phyloP scores from a whole-genome alignment of 2,113 vertebrate genomes.

The Prinia subflava region DNA sequence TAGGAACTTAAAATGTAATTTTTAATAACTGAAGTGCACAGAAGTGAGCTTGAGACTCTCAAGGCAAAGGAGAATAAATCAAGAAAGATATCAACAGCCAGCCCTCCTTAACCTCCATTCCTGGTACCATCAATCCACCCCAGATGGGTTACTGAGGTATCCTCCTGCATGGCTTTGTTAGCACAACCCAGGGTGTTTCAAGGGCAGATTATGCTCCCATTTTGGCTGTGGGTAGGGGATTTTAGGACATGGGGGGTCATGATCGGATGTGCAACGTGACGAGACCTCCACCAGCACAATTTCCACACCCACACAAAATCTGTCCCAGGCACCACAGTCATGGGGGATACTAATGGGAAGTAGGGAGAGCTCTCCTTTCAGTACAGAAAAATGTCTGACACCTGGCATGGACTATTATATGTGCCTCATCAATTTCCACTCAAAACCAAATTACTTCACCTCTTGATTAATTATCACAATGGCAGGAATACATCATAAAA shows the following conservation, averaged over 20 bases:
- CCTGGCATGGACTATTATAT: neutral
- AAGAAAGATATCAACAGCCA: neutral
- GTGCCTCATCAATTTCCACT: neutral
- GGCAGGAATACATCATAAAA: neutral
- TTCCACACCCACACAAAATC: neutral
- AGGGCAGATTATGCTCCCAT: neutral
- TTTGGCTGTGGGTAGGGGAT: neutral
- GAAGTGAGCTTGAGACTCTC: neutral
- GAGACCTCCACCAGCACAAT: neutral
- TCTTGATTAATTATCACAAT: neutral
- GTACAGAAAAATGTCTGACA: neutral
- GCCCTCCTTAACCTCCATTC: neutral
- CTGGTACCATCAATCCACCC: accelerated
- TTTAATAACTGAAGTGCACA: neutral
- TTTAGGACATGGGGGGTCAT: neutral
- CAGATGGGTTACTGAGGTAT: neutral
- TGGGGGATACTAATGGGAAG: neutral
- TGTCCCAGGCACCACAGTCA: neutral
- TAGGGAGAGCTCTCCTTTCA: neutral
- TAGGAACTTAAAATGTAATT: neutral
- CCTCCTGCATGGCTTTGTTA: neutral
- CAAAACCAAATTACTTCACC: neutral
- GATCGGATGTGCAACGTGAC: accelerated
- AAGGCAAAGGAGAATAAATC: neutral
- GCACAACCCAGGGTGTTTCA: neutral